These are phyloP conservation scores for Cathartes aura DNA, from an alignment of 2,113 vertebrate genomes.

Conservation along the genomic window DNA sequence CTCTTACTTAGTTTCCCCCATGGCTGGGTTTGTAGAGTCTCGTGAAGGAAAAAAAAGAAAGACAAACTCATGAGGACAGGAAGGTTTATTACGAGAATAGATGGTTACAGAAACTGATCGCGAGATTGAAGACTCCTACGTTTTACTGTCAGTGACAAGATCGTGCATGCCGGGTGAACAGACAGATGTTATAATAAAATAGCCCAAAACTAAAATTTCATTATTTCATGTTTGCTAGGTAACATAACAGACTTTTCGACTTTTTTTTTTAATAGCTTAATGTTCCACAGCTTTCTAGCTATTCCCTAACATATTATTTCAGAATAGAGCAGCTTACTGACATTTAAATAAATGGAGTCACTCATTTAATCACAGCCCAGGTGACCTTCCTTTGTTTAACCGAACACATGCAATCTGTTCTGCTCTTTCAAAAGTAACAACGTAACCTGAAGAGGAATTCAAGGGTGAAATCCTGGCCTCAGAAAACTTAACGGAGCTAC, in stretches of 20 bases:
- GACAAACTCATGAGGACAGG: neutral
- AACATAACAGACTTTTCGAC: neutral
- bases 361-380: neutral
- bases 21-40: neutral
- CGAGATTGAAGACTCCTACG: neutral
- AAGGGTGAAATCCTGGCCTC: neutral
- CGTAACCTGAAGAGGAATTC: neutral
- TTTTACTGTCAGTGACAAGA: neutral
- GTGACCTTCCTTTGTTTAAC: neutral
- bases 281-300: neutral
- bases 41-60: neutral
- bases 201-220: neutral
- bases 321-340: neutral
- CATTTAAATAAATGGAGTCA: neutral
- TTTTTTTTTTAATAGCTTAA: neutral
- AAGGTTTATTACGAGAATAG: neutral
- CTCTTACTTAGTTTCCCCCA: neutral
- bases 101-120: rapidly evolving
- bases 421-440: neutral
- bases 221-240: neutral
- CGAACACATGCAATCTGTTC: neutral
- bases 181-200: neutral
- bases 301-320: neutral
- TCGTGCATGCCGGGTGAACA: rapidly evolving
- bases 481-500: neutral